Conservation (phyloP, 2,113 vertebrate species). For the Cettia cetti region DNA sequence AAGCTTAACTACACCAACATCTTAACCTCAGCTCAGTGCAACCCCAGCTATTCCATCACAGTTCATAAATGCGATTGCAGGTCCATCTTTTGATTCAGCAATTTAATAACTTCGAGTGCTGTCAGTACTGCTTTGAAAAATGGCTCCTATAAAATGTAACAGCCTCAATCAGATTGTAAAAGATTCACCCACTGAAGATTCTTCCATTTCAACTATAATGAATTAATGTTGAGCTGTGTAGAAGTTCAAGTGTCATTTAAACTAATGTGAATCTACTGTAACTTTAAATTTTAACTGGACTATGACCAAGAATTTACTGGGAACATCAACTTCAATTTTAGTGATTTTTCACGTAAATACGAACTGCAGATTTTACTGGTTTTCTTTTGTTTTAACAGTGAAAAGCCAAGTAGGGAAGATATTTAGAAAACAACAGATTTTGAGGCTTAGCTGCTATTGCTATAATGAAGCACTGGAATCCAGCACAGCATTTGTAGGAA, state of each 20-base stretch:
- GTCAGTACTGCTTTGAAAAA: slow-evolving; percentile 97
- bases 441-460: slow-evolving; percentile 2
- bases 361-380: slow-evolving; percentile 6
- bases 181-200: slow-evolving; percentile 84
- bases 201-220: slow-evolving; percentile 89
- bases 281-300: slow-evolving; percentile 70
- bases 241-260: slow-evolving; percentile 95
- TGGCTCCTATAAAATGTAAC: slow-evolving; percentile 98
- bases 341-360: slow-evolving; percentile 58
- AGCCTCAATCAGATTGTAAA: slow-evolving; percentile 95
- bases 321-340: slow-evolving; percentile 57
- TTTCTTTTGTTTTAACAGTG: slow-evolving; percentile 54
- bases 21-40: slow-evolving; percentile 66
- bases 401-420: neutral
- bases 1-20: slow-evolving; percentile 70
- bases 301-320: slow-evolving; percentile 65
- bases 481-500: neutral
- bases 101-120: slow-evolving; percentile 98
- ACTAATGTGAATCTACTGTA: slow-evolving; percentile 79
- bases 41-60: slow-evolving; percentile 72
- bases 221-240: slow-evolving; percentile 93
- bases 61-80: slow-evolving; percentile 77
- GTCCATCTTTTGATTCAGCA: slow-evolving; percentile 87
- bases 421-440: slow-evolving; percentile 4
- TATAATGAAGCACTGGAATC: neutral